Evolutionary conservation across 2,888 invertebrate genomes (phyloP).

Genomic region (Steinernema scapterisci): DNA sequence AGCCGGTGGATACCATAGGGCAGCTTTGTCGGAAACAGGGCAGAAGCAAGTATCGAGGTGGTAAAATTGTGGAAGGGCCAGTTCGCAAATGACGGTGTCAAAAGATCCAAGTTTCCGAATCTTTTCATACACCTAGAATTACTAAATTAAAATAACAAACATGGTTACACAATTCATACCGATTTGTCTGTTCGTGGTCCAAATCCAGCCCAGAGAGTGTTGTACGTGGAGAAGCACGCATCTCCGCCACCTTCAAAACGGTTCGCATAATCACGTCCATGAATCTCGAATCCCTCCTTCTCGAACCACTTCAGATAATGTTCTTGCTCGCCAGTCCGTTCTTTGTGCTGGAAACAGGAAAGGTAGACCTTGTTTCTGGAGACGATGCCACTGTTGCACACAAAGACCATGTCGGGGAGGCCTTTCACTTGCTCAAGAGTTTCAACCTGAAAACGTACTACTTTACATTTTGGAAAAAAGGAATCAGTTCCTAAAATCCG

Average conservation of each 20-base stretch:
- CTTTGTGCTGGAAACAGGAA: conserved; percentile 64
- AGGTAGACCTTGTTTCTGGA: conserved; percentile 63
- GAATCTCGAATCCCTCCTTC: conserved; percentile 54
- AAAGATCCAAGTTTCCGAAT: conserved; percentile 57
- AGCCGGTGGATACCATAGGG: conserved; percentile 64
- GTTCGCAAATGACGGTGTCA: conserved; percentile 60
- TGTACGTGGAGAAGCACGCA: conserved; percentile 61
- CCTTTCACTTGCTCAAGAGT: conserved; percentile 60
- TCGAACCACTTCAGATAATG: conserved; percentile 65
- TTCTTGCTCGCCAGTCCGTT: conserved; percentile 63
- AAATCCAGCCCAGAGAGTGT: conserved; percentile 66
- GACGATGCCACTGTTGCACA: conserved; percentile 66
- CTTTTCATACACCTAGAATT: conserved; percentile 56
- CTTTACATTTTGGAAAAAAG: no score
- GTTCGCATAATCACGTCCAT: conserved; percentile 61
- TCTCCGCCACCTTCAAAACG: conserved; percentile 66
- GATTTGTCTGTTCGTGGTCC: conserved; percentile 59
- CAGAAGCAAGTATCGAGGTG: conserved; percentile 67
- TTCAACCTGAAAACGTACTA: no score
- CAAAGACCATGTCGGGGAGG: conserved; percentile 67
- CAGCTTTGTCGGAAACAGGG: conserved; percentile 60
- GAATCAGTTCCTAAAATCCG: no score
- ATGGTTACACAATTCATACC: conserved; percentile 37
- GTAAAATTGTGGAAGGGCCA: conserved; percentile 62
- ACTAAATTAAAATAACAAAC: neutral